A percentile compares a stretch with the other conserved stretches of the same genome.
Conservation (phyloP, 2,113 vertebrate genomes). For the Anthoscopus minutus region DNA sequence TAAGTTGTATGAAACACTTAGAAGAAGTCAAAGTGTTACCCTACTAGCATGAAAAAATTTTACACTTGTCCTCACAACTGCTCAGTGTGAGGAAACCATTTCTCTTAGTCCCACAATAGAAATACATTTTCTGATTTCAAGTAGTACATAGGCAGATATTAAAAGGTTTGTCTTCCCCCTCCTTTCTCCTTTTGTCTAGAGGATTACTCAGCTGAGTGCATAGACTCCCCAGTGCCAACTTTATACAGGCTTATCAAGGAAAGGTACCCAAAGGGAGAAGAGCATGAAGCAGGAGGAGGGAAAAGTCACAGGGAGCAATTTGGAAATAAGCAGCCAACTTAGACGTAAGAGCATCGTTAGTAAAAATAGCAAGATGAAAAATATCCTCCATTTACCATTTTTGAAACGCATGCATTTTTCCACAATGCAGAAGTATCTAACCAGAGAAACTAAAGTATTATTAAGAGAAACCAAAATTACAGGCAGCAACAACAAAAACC, state of each 20-base stretch:
- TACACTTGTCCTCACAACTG: not conserved
- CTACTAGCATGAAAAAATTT: not conserved
- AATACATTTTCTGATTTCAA: not conserved
- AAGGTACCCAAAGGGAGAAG: not conserved
- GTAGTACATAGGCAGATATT: not conserved
- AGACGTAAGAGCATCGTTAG: not conserved
- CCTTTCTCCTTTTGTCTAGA: not conserved
- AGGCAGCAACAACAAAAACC: not conserved
- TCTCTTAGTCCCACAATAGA: not conserved
- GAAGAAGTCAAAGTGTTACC: not conserved
- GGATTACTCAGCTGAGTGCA: not conserved
- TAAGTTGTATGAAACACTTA: not conserved
- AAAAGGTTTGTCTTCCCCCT: not conserved
- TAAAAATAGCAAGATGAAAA: not conserved
- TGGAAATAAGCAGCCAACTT: not conserved
- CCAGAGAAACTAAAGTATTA: not conserved
- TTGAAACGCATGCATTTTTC: not conserved
- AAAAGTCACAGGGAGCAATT: not conserved
- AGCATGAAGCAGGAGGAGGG: not conserved
- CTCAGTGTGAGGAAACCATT: not conserved
- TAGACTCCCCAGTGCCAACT: fast-evolving
- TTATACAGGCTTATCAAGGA: not conserved
- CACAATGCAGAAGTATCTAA: not conserved
- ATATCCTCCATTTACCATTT: not conserved
- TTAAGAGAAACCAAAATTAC: constrained; percentile 43